These are phyloP conservation scores for Triops cancriformis DNA, from an alignment of 1,140 invertebrate genomes.

Conservation along the genomic window DNA sequence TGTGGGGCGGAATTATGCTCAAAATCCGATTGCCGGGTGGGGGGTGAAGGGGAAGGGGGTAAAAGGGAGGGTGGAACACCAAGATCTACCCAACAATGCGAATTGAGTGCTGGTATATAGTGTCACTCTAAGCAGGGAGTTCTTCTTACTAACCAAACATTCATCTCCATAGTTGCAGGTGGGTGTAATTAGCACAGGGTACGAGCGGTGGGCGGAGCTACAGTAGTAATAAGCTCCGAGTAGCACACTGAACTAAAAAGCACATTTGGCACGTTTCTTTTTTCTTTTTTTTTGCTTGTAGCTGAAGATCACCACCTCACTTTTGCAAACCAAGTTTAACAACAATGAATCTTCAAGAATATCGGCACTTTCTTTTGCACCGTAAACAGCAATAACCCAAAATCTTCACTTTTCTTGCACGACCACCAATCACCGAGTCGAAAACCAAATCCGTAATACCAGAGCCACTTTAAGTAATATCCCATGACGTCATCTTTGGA, in stretches of 20 bases:
- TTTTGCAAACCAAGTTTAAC: no score
- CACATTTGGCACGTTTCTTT: background rate
- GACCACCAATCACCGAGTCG: background rate
- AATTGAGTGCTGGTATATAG: background rate
- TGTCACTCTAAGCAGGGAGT: background rate
- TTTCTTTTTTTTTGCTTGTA: no score
- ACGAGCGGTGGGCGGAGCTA: no score
- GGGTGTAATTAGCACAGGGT: background rate
- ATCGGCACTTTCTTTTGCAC: no score
- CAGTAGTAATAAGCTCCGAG: background rate
- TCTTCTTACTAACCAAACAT: background rate
- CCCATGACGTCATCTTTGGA: background rate
- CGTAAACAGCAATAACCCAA: background rate
- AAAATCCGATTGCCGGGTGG: no score
- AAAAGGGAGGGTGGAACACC: background rate
- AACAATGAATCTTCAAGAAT: no score
- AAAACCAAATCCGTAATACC: background rate
- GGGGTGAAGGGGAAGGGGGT: background rate
- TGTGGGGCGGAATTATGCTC: no score
- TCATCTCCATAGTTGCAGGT: conserved; percentile 9
- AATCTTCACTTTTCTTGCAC: background rate
- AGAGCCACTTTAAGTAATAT: background rate
- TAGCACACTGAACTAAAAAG: background rate
- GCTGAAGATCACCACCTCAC: no score
- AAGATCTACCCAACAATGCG: background rate